phyloP scores from a whole-genome alignment of 1,140 invertebrate species.

The Araneus ventricosus region DNA sequence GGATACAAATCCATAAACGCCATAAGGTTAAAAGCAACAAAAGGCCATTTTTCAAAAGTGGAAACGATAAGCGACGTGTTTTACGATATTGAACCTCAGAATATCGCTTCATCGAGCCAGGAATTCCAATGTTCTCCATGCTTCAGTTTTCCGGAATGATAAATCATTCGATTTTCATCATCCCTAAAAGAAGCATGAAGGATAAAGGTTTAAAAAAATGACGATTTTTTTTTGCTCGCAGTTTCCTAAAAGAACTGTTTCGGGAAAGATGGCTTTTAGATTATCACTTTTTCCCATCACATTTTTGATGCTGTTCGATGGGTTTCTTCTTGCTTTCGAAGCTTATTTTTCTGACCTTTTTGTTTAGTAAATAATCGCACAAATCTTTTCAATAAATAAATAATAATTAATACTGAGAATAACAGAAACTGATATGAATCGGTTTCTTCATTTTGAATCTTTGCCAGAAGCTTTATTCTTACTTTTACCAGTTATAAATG shows the following conservation, averaged over 20 bases:
- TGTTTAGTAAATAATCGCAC: too few relatives aligned
- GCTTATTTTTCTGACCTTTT: too few relatives aligned
- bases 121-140: constrained; percentile 39
- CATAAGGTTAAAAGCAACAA: constrained; percentile 51
- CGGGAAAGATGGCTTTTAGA: constrained; percentile 11
- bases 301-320: too few relatives aligned
- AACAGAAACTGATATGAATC: too few relatives aligned
- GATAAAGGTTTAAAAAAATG: neutral
- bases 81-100: constrained; percentile 61
- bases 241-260: neutral
- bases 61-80: constrained; percentile 55
- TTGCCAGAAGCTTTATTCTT: too few relatives aligned
- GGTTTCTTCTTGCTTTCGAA: too few relatives aligned
- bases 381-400: too few relatives aligned
- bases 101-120: constrained; percentile 41
- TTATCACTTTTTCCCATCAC: constrained; percentile 32
- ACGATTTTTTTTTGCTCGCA: neutral
- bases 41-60: constrained; percentile 33
- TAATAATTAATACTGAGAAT: too few relatives aligned
- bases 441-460: too few relatives aligned
- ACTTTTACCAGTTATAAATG: too few relatives aligned
- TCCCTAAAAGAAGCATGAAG: neutral
- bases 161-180: constrained; percentile 11
- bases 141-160: constrained; percentile 19
- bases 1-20: constrained; percentile 56